Evolutionary conservation across 2,113 vertebrate species (phyloP), one percentile per base, ranked within the genome.

Genomic region (Neofelis nebulosa): DNA sequence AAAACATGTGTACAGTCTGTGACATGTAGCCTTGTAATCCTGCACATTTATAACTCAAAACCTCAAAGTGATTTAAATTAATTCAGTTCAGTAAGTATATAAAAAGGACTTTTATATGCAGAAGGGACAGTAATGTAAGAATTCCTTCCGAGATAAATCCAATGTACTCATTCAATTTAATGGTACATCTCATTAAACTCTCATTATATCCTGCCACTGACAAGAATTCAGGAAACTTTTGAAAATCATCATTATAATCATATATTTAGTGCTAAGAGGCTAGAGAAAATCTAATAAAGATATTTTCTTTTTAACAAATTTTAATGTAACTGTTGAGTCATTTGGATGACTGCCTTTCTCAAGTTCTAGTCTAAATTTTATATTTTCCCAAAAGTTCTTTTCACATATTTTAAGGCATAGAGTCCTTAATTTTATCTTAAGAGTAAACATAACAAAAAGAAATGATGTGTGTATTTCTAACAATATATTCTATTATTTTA

Each of bases 181-280:
- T 79, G 23, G 23, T 76, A 84, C 33, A 73, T 74, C 48, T 92
- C 83, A 96, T 92, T 96, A 95, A 96, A 78, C 19, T 29, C 57
- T 86, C 83, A 78, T 89, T 86, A 69, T 71, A 83, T 66, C 33
- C 8, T 91, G 33, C 12, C 66, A 45, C 66, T 74, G 63, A 91
- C 19, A 73, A 87, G n/a, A 45, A 92, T 69, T 81, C 27, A 69
- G 23, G 41, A 90, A 79, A 73, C 19, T 38, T 95, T 57, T 18
- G 55, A 91, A 84, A 87, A 91, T 55, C 80, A 45, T 61, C 41
- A 41, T n/a, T 94, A 83, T n/a, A 91, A 61, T 95, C 61, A 83
- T 12, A 78, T 88, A 78, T 78, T 96, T 88, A 21, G 12, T 76
- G 18, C 13, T 76, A 93, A 76, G 27, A 4, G 1, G 5, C 13